Evolutionary conservation across 1,140 invertebrate genomes (phyloP).

Genomic region (Drosophila watanabei): DNA sequence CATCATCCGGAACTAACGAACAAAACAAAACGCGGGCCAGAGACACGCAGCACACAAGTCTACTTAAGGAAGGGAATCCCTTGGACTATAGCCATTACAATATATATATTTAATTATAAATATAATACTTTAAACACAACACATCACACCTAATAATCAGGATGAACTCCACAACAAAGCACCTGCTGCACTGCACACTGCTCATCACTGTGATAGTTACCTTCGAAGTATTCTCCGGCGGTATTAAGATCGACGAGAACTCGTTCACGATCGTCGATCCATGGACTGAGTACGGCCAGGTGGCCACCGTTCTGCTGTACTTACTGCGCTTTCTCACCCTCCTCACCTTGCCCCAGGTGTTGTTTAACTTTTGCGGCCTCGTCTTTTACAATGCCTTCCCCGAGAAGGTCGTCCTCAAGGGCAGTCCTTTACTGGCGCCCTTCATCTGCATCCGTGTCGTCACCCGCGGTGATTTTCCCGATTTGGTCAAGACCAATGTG

Average conservation of each 20-base stretch:
- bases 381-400: constrained; percentile 98
- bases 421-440: constrained; percentile 95
- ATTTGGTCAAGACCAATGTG: constrained; percentile 96
- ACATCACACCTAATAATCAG: constrained; percentile 14
- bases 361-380: constrained; percentile 97
- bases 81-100: constrained; percentile 22
- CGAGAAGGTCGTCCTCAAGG: constrained; percentile 95
- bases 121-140: background rate
- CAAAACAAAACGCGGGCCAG: constrained; percentile 15
- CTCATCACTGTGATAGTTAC: constrained; percentile 91
- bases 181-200: constrained; percentile 92
- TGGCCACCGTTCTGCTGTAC: constrained; percentile 91
- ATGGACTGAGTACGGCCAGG: constrained; percentile 92
- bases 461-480: constrained; percentile 97
- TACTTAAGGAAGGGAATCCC: constrained; percentile 37
- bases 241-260: constrained; percentile 89
- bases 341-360: constrained; percentile 94
- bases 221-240: constrained; percentile 93
- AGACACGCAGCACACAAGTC: constrained; percentile 37
- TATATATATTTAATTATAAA: background rate
- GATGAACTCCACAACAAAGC: constrained; percentile 89
- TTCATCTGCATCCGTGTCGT: constrained; percentile 98
- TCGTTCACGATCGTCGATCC: constrained; percentile 90
- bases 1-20: constrained; percentile 34
- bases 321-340: constrained; percentile 93